Percentiles rank a stretch among this genome's conserved stretches.
phyloP scores from a whole-genome alignment of 2,113 vertebrate genomes.

The Callocephalon fimbriatum region DNA sequence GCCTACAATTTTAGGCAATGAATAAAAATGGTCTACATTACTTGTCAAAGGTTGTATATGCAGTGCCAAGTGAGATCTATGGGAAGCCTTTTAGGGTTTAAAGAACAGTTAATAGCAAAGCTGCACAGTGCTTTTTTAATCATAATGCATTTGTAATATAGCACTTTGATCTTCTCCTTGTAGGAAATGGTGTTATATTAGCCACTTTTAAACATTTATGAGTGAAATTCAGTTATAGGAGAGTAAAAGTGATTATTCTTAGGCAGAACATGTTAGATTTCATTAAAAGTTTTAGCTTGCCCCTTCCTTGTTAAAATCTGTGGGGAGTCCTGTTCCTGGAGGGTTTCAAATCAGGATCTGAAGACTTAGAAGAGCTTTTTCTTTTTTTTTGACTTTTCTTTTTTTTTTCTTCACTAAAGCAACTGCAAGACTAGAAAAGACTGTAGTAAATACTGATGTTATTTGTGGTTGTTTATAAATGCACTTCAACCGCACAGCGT shows the following conservation, averaged over 20 bases:
- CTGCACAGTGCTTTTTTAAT: conserved; percentile 91
- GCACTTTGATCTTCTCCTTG: conserved; percentile 90
- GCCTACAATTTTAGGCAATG: conserved; percentile 99
- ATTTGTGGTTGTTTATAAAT: conserved; percentile 74
- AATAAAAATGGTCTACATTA: conserved; percentile 99
- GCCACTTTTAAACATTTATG: conserved; percentile 89
- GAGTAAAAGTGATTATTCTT: conserved; percentile 90
- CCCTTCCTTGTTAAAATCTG: conserved; percentile 86
- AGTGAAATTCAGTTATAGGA: conserved; percentile 86
- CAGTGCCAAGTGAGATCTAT: conserved; percentile 99
- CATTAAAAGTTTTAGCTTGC: conserved; percentile 87
- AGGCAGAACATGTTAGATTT: conserved; percentile 85
- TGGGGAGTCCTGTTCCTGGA: conserved; percentile 81
- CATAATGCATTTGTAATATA: conserved; percentile 94
- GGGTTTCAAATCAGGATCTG: conserved; percentile 83
- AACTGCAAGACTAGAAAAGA: conserved; percentile 72
- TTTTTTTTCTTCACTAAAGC: background rate
- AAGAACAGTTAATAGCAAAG: conserved; percentile 98
- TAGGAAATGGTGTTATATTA: conserved; percentile 89
- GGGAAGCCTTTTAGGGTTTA: conserved; percentile 97
- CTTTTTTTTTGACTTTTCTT: conserved; percentile 39
- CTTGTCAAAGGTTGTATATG: conserved; percentile 99
- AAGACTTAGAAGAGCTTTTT: conserved; percentile 75
- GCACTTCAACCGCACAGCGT: conserved; percentile 20
- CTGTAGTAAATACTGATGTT: conserved; percentile 76